phyloP scores from a whole-genome alignment of 1,140 invertebrate genomes.

The Maconellicoccus hirsutus region DNA sequence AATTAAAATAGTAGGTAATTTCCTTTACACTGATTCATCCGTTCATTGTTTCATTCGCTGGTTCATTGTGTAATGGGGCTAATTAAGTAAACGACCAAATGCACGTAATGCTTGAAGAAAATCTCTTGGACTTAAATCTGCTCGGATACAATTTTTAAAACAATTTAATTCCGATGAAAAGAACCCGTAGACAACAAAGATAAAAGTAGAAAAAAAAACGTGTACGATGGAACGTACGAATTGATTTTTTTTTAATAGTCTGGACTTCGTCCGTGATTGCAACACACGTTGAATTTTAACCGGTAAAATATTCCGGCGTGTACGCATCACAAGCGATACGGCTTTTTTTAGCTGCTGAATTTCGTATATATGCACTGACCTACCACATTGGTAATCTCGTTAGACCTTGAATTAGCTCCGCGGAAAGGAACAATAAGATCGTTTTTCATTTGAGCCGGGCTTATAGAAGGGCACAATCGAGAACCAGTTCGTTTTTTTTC shows the following conservation, averaged over 20 bases:
- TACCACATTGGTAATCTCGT: slow-evolving; percentile 16
- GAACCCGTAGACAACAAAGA: too few species aligned
- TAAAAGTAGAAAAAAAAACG: too few species aligned
- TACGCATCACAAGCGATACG: background rate
- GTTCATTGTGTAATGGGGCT: too few species aligned
- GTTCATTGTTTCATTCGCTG: too few species aligned
- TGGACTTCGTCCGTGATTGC: slow-evolving; percentile 2
- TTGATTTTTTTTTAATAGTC: background rate
- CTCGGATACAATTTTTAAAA: too few species aligned
- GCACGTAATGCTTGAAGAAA: too few species aligned
- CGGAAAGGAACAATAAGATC: slow-evolving; percentile 18
- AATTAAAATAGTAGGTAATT: too few species aligned
- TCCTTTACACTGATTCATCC: too few species aligned
- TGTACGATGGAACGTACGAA: too few species aligned
- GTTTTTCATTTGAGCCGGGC: slow-evolving; percentile 29
- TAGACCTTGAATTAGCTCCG: background rate
- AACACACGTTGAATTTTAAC: background rate
- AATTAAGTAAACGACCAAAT: too few species aligned
- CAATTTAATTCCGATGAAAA: too few species aligned
- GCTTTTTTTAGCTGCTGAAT: slow-evolving; percentile 15
- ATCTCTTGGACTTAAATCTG: too few species aligned
- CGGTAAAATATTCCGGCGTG: slow-evolving; percentile 2
- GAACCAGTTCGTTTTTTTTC: slow-evolving; percentile 4
- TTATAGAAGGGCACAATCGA: slow-evolving; percentile 15
- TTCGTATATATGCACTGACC: slow-evolving; percentile 7